These are phyloP conservation scores for Ecdyonurus torrentis DNA, from an alignment of 2,888 invertebrate genomes.

Conservation along the genomic window DNA sequence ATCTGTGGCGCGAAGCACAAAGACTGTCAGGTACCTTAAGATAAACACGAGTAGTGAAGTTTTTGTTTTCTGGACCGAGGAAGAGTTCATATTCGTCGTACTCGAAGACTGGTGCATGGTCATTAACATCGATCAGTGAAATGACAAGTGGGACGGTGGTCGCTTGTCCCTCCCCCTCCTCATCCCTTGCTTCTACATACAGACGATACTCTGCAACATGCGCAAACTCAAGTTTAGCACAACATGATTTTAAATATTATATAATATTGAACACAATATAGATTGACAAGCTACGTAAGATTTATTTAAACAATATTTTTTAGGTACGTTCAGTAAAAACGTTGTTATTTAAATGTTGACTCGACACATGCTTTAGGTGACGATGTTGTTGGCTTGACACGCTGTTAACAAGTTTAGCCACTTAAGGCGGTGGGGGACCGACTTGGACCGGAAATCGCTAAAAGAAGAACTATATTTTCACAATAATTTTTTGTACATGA, in stretches of 20 bases:
- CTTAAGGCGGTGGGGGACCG: too few relatives aligned
- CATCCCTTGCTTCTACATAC: slow-evolving; percentile 74
- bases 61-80: slow-evolving; percentile 49
- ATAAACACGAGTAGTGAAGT: slow-evolving; percentile 60
- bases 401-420: too few relatives aligned
- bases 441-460: too few relatives aligned
- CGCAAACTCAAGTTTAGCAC: background rate
- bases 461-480: too few relatives aligned
- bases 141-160: slow-evolving; percentile 28
- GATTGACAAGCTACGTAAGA: too few relatives aligned
- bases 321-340: too few relatives aligned
- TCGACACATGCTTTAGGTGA: too few relatives aligned
- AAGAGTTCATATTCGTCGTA: slow-evolving; percentile 64
- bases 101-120: slow-evolving; percentile 72
- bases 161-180: slow-evolving; percentile 53
- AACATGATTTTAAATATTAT: background rate
- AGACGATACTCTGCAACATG: slow-evolving; percentile 44
- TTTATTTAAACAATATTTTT: too few relatives aligned
- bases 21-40: slow-evolving; percentile 34
- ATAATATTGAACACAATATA: too few relatives aligned
- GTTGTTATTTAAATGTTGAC: too few relatives aligned
- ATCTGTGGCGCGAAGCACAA: background rate
- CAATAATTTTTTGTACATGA: too few relatives aligned
- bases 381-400: too few relatives aligned
- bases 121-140: slow-evolving; percentile 44